Evolutionary conservation across 2,888 invertebrate species (phyloP), one percentile per base, ranked within the genome.

Genomic region (Barypeithes pellucidus): DNA sequence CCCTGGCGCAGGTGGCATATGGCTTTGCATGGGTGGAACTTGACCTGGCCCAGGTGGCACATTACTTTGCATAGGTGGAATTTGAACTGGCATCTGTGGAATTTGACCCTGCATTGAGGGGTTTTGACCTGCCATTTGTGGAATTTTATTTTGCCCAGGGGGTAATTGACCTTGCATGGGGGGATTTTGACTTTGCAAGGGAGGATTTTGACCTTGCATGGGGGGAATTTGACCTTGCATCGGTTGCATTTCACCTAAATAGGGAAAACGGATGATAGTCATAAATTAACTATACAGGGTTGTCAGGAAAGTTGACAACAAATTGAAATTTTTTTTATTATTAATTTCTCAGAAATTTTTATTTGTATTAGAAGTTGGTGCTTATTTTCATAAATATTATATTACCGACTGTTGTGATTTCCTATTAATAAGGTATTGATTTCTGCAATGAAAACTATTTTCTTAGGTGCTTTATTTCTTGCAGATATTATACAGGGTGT

Each of bases 171-270:
- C 36, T 20, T 29, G 65, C 18, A 14, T 16, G 0, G 33, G 52
- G 1, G 67, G 14, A 70, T 69, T 33, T 66, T 71, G 72, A 14
- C 45, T 41, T 43, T n/a, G 62, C 18, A 14, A 14, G 16, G 33
- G 39, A 7, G 57, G 39, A 60, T 16, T 4, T 24, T 22, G 14
- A 14, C 11, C 12, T 52, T 18, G 66, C n/a, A 14, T 9, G 12
- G 20, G 41, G 0, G 67, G 33, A 0, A 61, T 16, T 45, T 57
- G 59, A 29, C 45, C 33, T 9, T n/a, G 14, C 22, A 22, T 9
- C 22, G 57, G 41, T 41, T 41, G 29, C 29, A 24, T 33, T 54
- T 52, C 60, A 45, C 47, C 43, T 36, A 22, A 50, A 36, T 9
- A 11, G 3, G 11, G 33, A 33, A 36, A 18, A 16, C 3, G 9